A percentile compares a stretch with the other conserved stretches of the same genome.
Conservation (phyloP, 1,140 invertebrate genomes). For the fruit fly (Drosophila melanogaster) region DNA sequence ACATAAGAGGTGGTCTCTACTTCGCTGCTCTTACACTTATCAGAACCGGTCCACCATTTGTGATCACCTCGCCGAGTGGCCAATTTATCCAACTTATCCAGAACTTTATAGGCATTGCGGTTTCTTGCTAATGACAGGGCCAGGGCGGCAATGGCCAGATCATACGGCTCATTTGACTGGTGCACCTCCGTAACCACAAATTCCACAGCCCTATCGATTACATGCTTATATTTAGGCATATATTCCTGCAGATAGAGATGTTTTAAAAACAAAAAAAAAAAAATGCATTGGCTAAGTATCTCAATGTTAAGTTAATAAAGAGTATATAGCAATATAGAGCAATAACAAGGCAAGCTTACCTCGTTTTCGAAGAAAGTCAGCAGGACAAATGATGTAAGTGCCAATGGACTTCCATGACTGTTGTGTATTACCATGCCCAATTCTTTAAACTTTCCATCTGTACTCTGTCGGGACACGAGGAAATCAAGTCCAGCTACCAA, state of each 20-base stretch:
- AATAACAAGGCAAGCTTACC: slow-evolving; percentile 62
- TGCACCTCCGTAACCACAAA: slow-evolving; percentile 91
- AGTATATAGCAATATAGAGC: too few relatives aligned
- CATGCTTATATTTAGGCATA: slow-evolving; percentile 86
- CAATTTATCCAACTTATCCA: slow-evolving; percentile 44
- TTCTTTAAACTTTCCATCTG: slow-evolving; percentile 93
- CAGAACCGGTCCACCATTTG: slow-evolving; percentile 82
- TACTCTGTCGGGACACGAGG: slow-evolving; percentile 87
- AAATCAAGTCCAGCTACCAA: slow-evolving; percentile 91
- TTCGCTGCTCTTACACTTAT: slow-evolving; percentile 86
- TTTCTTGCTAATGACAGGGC: slow-evolving; percentile 91
- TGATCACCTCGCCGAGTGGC: slow-evolving; percentile 49
- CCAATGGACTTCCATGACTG: slow-evolving; percentile 86
- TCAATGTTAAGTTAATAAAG: too few relatives aligned
- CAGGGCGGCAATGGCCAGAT: slow-evolving; percentile 90
- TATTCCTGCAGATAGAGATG: slow-evolving; percentile 50
- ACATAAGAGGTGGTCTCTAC: slow-evolving; percentile 92
- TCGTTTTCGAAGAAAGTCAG: slow-evolving; percentile 92
- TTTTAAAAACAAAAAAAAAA: too few relatives aligned
- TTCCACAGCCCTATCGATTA: slow-evolving; percentile 90
- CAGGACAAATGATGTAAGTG: slow-evolving; percentile 93
- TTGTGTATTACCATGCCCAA: slow-evolving; percentile 86
- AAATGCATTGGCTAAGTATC: background rate
- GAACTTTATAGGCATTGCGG: slow-evolving; percentile 37
- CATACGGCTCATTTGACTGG: slow-evolving; percentile 89